Evolutionary conservation across 2,113 vertebrate genomes (phyloP).

Genomic region (Myanophis thanlyinensis): DNA sequence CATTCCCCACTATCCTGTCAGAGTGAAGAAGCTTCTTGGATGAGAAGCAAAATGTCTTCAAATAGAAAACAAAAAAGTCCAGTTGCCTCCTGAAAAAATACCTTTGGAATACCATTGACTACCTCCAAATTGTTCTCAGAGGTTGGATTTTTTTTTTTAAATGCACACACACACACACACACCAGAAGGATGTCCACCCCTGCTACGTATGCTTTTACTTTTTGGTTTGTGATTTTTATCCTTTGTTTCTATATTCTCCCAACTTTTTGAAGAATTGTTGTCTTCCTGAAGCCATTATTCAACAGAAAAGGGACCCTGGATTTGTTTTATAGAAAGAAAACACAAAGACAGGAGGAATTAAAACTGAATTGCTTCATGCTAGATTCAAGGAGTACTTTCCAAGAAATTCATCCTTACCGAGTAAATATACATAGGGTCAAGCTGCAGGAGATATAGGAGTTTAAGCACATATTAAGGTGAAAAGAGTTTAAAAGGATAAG

Average conservation of each 20-base stretch:
- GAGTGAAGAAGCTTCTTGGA: too few species aligned
- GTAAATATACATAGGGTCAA: constrained; percentile 1
- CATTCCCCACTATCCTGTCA: too few species aligned
- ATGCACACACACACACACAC: background rate
- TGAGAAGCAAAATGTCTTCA: too few species aligned
- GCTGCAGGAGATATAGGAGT: background rate
- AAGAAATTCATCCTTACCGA: background rate
- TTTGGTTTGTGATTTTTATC: background rate
- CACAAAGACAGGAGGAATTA: background rate
- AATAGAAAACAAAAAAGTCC: too few species aligned
- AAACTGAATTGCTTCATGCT: background rate
- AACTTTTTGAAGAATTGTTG: background rate
- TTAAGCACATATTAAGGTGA: background rate
- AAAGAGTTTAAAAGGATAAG: background rate
- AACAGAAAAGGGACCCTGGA: background rate
- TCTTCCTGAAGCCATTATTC: background rate
- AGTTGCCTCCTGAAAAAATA: too few species aligned
- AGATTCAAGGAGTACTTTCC: constrained; percentile 1
- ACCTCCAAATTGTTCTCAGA: background rate
- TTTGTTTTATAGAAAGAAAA: background rate
- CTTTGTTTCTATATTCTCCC: background rate
- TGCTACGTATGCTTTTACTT: background rate
- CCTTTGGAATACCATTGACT: background rate
- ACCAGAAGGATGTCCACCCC: background rate
- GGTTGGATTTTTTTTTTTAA: background rate